Evolutionary conservation across 2,888 invertebrate genomes (phyloP), one percentile per base, ranked within the genome.

Genomic region (Parapristionchus giblindavisi): DNA sequence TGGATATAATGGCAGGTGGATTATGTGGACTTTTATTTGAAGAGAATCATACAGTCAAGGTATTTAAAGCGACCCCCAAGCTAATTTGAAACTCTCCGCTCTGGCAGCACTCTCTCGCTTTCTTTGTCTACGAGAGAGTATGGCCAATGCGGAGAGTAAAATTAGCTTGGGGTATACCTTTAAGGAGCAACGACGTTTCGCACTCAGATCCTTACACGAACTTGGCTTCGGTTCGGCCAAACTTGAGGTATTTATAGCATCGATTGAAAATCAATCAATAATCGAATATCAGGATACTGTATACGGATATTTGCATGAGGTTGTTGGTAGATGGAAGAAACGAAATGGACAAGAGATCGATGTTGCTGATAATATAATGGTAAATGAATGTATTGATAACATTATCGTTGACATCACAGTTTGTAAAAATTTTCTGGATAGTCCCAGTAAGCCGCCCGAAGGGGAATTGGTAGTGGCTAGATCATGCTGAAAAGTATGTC

Each of bases 141-240:
- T n/a, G n/a, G n/a, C n/a, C n/a, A n/a, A n/a, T n/a, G n/a, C n/a
- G n/a, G n/a, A n/a, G 5, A 21, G 4, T 21, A 52, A 11, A 3
- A 24, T 21, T 3, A 52, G 21, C 4, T 17, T 58, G 11, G 2
- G 1, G 11, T 36, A 60, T 34, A 3, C 6, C 27, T n/a, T 63
- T 38, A 21, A 65, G 65, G 65, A 65, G 27, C 65, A 65, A 43
- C 65, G 65, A 1, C 32, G 36, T 27, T 65, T 65, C 43, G 43
- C 65, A n/a, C 8, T 65, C 3, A 40, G 43, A 17, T 32, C 34
- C 17, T 43, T 63, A 0, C 63, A 40, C 17, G 63, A 63, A 3
- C 14, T 63, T 24, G 63, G 63, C 8, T 63, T 63, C 65, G 65
- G 65, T 43, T 65, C 65, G 1, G 65, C 65, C 14, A 36, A 34